Conservation (phyloP, 2,113 vertebrate species). For the Lagopus muta region DNA sequence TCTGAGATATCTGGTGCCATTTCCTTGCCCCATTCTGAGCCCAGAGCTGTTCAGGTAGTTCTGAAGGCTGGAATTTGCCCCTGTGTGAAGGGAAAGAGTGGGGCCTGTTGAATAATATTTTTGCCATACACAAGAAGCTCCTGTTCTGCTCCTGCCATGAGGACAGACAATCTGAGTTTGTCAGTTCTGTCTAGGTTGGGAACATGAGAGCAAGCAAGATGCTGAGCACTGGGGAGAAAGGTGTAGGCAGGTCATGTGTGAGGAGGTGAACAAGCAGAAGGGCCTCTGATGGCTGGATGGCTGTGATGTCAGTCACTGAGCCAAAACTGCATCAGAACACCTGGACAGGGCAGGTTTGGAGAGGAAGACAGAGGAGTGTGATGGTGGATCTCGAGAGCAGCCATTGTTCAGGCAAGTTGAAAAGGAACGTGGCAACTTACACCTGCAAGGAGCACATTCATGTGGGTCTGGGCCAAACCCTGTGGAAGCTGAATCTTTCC, state of each 20-base stretch:
- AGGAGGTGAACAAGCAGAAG: not conserved
- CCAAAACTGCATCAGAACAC: not conserved
- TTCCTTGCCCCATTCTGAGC: not conserved
- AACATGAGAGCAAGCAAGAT: not conserved
- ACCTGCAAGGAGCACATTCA: not conserved
- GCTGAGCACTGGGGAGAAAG: not conserved
- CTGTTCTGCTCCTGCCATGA: not conserved
- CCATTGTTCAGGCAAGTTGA: conserved; percentile 9
- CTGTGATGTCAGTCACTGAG: not conserved
- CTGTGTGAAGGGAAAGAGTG: not conserved
- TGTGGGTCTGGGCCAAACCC: conserved; percentile 5
- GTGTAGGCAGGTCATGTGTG: not conserved
- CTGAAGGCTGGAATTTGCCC: not conserved
- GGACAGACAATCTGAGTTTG: not conserved
- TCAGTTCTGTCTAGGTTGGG: not conserved
- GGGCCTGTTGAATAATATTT: not conserved
- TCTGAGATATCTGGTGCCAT: not conserved
- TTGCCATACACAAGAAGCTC: too few species aligned
- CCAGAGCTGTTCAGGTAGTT: not conserved
- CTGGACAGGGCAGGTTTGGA: not conserved
- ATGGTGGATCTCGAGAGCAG: conserved; percentile 43
- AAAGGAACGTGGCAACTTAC: not conserved
- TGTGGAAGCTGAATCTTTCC: not conserved
- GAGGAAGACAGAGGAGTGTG: not conserved
- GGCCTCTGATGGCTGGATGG: not conserved